Base-by-base conservation (phyloP, 1,140 invertebrate species). In the Bombus turneri region DNA sequence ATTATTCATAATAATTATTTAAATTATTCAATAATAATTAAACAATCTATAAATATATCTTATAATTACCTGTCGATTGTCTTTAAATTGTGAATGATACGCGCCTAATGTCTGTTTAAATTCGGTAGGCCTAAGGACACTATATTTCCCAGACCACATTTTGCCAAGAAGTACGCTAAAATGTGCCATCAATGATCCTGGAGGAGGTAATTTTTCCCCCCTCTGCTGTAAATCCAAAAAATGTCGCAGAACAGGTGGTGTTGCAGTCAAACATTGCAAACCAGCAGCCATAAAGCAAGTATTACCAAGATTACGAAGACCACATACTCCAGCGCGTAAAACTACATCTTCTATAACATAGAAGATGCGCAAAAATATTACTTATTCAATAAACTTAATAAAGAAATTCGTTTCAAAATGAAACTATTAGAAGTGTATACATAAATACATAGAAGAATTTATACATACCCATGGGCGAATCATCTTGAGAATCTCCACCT, bases 271-370 rank as follows among this genome's bases (percentile, higher is more conserved):
- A 93, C 96, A 97, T 92, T 97, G 97, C 37, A 97, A 92, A 1
- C 96, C 97, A 47, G 97, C 95, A 92, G 97, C 97, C 97, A 97
- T 97, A 91, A 97, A 97, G 91, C 97, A 97, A 8, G 97, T 97
- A 91, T 97, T 97, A 71, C 97, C 97, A 41, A 97, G 94, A 89
- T 97, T 97, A 39, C 95, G 94, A 83, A 97, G 94, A 64, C 97
- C 97, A 92, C 96, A 97, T 71, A 96, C 96, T 62, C 97, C 97
- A n/a, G 96, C 94, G 31, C 91, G 91, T 73, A 87, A 69, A 64
- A 91, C 77, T 81, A 89, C 81, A 79, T 81, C 74, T 59, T 87
- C 86, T 89, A 53, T 34, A 79, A 43, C 15, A 64, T 57, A 66
- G 66, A 31, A 68, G 31, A 47, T 1, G 12, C 13, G 73, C 34